Conservation (phyloP, 64 coral and sea anemone species). For the Montipora cactus region DNA sequence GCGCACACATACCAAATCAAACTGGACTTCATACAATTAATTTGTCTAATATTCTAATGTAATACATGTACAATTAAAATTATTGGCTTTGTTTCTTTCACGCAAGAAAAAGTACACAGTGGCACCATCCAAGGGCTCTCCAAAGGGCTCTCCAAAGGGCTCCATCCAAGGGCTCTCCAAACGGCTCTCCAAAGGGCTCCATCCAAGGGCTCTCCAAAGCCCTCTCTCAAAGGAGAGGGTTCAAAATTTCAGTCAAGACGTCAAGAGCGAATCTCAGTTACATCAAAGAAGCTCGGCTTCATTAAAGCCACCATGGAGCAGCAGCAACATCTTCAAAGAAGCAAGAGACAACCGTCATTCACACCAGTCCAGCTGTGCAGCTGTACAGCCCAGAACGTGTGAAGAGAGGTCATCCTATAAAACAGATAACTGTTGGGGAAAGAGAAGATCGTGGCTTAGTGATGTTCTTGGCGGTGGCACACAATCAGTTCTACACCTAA, state of each 20-base stretch:
- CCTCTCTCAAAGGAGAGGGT: background rate
- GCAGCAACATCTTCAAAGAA: background rate
- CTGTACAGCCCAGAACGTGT: constrained; percentile 32
- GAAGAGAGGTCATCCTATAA: constrained; percentile 46
- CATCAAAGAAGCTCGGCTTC: background rate
- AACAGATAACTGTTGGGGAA: constrained; percentile 27
- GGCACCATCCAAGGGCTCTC: background rate
- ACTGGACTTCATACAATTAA: too few species aligned
- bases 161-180: too few species aligned
- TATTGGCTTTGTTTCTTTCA: too few species aligned
- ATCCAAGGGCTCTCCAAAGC: too few species aligned
- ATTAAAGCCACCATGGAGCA: background rate
- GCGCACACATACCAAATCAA: too few species aligned
- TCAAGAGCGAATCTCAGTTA: background rate
- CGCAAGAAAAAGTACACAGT: background rate
- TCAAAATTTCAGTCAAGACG: background rate
- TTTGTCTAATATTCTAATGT: too few species aligned
- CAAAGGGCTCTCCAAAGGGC: too few species aligned
- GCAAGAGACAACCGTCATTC: background rate
- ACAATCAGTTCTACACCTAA: constrained; percentile 22
- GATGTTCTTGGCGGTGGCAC: constrained; percentile 44
- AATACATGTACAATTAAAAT: too few species aligned
- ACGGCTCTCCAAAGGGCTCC: too few species aligned
- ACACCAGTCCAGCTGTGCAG: background rate
- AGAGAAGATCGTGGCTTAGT: constrained; percentile 42